Evolutionary conservation across 2,888 invertebrate species (phyloP), one percentile per base, ranked within the genome.

Genomic region (Hemistola chrysoprasaria): DNA sequence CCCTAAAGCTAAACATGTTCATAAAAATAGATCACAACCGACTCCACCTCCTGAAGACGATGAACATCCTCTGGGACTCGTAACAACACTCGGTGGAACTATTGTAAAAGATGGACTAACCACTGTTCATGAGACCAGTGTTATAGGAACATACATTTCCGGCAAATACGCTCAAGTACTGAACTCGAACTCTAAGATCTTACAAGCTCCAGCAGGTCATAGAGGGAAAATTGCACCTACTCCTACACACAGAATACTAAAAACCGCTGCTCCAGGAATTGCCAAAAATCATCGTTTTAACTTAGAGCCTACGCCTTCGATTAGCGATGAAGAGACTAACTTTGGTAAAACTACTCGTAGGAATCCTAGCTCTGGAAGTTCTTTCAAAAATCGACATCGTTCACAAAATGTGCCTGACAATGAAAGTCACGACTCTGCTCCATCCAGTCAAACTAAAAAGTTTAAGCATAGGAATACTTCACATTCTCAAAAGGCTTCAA

Each of bases 121-220:
- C 3, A 96, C 96, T 0, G 92, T 96, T 3, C 95, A 95, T 67
- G 96, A 96, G 80, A 96, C 96, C 0, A 95, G 94, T 70, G 95
- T 97, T n/a, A 94, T 96, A 59, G 95, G 97, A 11, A 96, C 97
- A 2, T 95, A 93, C 68, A 95, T 96, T 62, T 94, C 94, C 31
- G 95, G 95, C 23, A 96, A 96, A 82, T 96, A 97, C 73, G 96
- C 96, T 1, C 96, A 97, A 81, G 94, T 95, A 6, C 82, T 96
- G 20, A 95, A 95, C 65, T 95, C 95, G 63, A 94, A 95, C 24
- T 95, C 96, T 0, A 93, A 93, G 65, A 81, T 94, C 23, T 77
- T 92, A 41, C 70, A 76, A 47, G 16, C 3, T 16, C 69, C 75
- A 20, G 53, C 76, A 30, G 87, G 83, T 1, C 90, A 90, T 51